These are phyloP conservation scores for Zaprionus ghesquierei DNA, from an alignment of 1,140 invertebrate species.

Conservation along the genomic window DNA sequence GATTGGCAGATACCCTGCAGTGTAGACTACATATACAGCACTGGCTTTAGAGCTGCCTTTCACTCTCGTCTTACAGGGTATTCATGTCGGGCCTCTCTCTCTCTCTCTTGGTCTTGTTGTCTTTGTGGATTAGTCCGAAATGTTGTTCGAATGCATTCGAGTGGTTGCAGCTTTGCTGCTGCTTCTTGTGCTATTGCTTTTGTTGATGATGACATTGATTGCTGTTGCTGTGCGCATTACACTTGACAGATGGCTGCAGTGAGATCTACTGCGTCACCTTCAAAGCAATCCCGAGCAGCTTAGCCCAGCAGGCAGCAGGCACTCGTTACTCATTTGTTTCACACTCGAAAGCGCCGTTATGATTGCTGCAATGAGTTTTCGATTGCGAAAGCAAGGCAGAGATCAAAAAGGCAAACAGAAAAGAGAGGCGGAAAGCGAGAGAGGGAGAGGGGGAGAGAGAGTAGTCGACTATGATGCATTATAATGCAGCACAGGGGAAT, in stretches of 20 bases:
- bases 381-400: not conserved
- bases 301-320: not conserved
- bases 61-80: not conserved
- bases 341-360: not conserved
- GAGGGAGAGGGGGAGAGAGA: not conserved
- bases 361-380: not conserved
- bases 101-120: constrained; percentile 48
- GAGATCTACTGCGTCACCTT: not conserved
- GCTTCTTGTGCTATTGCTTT: not conserved
- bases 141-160: constrained; percentile 67
- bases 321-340: not conserved
- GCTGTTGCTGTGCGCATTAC: constrained; percentile 15
- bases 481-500: not conserved
- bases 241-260: constrained; percentile 8
- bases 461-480: not conserved
- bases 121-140: constrained; percentile 72
- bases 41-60: not conserved
- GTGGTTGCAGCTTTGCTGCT: constrained; percentile 37
- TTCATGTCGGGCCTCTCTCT: constrained; percentile 24
- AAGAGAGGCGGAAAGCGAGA: no score
- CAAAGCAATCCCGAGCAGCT: not conserved
- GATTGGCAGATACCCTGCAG: not conserved
- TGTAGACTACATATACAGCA: not conserved
- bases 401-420: not conserved
- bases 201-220: constrained; percentile 25